A percentile compares a stretch with the other conserved stretches of the same genome.
Conservation (phyloP, 2,113 vertebrate genomes). For the Puma concolor region DNA sequence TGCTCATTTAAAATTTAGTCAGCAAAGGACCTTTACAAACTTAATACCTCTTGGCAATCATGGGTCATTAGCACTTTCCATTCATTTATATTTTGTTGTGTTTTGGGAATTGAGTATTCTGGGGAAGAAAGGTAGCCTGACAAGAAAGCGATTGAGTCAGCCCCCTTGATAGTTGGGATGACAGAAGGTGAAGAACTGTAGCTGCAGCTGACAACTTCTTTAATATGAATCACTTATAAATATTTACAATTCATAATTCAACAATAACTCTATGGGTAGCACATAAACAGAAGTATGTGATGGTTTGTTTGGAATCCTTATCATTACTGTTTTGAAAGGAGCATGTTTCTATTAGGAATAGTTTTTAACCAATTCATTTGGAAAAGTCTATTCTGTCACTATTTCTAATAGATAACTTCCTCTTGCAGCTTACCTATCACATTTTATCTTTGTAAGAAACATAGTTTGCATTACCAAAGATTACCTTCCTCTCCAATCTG, state of each 20-base stretch:
- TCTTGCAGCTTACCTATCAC: constrained; percentile 50
- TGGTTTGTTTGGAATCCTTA: constrained; percentile 76
- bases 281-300: constrained; percentile 81
- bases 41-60: constrained; percentile 85
- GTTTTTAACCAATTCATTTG: not conserved
- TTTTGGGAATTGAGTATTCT: constrained; percentile 86
- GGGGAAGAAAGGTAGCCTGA: constrained; percentile 86
- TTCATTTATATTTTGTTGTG: constrained; percentile 88
- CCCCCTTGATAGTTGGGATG: constrained; percentile 84
- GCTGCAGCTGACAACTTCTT: constrained; percentile 85
- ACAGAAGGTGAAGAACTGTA: constrained; percentile 85
- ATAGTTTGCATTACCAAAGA: not conserved
- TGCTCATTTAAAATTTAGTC: constrained; percentile 87
- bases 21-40: constrained; percentile 85
- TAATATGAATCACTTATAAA: constrained; percentile 88
- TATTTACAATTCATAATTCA: constrained; percentile 87
- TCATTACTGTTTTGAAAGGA: constrained; percentile 67
- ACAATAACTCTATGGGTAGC: constrained; percentile 77
- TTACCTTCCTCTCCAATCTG: not conserved
- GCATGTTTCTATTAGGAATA: constrained; percentile 9
- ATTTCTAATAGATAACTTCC: constrained; percentile 71
- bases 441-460: constrained; percentile 4
- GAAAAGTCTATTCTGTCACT: constrained; percentile 13
- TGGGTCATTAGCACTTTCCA: constrained; percentile 84
- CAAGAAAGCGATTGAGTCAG: constrained; percentile 86